Evolutionary conservation across 53 echinoderm and acorn worm species (phyloP).

Genomic region (Paracentrotus lividus): DNA sequence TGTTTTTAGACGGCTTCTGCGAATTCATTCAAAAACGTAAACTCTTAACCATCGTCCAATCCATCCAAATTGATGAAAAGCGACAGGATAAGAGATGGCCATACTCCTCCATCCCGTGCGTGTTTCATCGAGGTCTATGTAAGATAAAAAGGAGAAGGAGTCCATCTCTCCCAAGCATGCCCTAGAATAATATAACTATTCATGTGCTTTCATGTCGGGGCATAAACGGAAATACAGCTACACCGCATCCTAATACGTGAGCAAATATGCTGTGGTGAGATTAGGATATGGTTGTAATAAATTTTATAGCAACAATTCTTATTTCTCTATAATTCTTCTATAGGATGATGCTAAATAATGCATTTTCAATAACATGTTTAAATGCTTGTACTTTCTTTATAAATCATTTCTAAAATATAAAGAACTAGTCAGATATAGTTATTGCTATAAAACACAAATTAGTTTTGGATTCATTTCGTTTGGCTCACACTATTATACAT

Average conservation of each 20-base stretch:
- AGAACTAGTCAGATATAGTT: no score
- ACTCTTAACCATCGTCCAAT: constrained; percentile 36
- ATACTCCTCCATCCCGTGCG: constrained; percentile 51
- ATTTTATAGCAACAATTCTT: background rate
- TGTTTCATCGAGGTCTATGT: constrained; percentile 27
- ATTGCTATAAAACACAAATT: no score
- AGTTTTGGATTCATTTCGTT: no score
- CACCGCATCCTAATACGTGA: background rate
- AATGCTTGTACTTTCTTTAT: no score
- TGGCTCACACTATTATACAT: no score
- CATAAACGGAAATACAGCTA: constrained; percentile 43
- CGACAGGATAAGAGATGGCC: constrained; percentile 65
- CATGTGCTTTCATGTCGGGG: constrained; percentile 40
- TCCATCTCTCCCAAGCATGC: constrained; percentile 19
- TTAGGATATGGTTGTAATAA: constrained; percentile 15
- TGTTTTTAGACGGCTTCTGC: constrained; percentile 51
- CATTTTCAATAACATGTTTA: no score
- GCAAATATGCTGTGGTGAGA: background rate
- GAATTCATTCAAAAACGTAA: constrained; percentile 66
- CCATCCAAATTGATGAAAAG: constrained; percentile 44
- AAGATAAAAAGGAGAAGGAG: background rate
- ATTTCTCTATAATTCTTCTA: background rate
- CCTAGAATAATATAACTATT: constrained; percentile 46
- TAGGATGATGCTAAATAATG: no score
- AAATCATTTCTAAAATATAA: no score